Percentiles rank a stretch among this genome's conserved stretches.
These are phyloP conservation scores for Dolichomitus sp. DNA, from an alignment of 2,888 invertebrate species.

Conservation along the genomic window DNA sequence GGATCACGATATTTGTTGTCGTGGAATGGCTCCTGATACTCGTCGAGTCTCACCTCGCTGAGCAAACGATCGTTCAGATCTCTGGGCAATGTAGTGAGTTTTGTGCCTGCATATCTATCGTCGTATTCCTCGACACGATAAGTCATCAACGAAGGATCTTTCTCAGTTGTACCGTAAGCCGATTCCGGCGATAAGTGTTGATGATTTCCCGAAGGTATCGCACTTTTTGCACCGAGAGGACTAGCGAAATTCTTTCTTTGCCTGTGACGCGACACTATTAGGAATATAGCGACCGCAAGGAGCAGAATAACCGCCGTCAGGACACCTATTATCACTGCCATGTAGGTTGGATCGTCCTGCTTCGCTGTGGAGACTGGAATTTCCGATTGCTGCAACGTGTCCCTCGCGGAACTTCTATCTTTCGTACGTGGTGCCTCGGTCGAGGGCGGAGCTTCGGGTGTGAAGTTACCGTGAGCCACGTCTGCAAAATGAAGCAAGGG, in stretches of 20 bases:
- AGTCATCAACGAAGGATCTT: slow-evolving; percentile 87
- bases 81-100: slow-evolving; percentile 83
- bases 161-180: slow-evolving; percentile 87
- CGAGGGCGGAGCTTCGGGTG: slow-evolving; percentile 86
- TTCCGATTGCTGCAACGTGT: slow-evolving; percentile 81
- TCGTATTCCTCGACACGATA: slow-evolving; percentile 89
- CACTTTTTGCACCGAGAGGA: slow-evolving; percentile 86
- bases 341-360: slow-evolving; percentile 87
- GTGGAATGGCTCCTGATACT: slow-evolving; percentile 85
- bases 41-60: slow-evolving; percentile 84
- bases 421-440: slow-evolving; percentile 83
- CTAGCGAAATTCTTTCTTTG: slow-evolving; percentile 87
- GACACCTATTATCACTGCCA: slow-evolving; percentile 88
- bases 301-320: slow-evolving; percentile 88
- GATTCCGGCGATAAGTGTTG: slow-evolving; percentile 87
- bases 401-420: slow-evolving; percentile 80
- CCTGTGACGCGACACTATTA: slow-evolving; percentile 87
- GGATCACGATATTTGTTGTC: slow-evolving; percentile 84
- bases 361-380: slow-evolving; percentile 86
- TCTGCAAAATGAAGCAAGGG: slow-evolving; percentile 82
- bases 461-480: slow-evolving; percentile 88
- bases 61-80: slow-evolving; percentile 85
- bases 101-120: slow-evolving; percentile 85
- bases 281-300: slow-evolving; percentile 87
- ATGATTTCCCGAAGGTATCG: slow-evolving; percentile 84